phyloP scores from a whole-genome alignment of 2,113 vertebrate species.

The Sylvietta virens region DNA sequence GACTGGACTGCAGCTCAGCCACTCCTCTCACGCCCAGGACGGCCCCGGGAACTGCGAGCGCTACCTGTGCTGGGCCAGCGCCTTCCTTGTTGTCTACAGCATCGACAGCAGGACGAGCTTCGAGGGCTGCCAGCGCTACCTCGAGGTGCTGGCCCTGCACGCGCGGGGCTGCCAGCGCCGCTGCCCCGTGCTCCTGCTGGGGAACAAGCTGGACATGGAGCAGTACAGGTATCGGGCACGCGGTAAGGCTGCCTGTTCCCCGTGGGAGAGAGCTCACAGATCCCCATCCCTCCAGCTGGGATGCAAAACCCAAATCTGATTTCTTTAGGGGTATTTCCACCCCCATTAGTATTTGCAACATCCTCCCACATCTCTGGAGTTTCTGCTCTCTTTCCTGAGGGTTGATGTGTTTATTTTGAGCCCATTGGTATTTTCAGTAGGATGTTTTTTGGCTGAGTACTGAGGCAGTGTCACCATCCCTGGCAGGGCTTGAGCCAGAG shows the following conservation, averaged over 20 bases:
- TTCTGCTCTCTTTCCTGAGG: not conserved
- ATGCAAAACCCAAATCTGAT: not conserved
- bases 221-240: slow-evolving; percentile 77
- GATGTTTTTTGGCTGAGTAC: not conserved
- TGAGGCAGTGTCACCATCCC: not conserved
- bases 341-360: accelerated
- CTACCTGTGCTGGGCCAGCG: slow-evolving; percentile 85
- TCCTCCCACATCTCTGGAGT: not conserved
- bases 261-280: not conserved
- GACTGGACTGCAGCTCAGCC: not conserved
- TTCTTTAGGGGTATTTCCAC: not conserved
- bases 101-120: slow-evolving; percentile 82
- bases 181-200: slow-evolving; percentile 79
- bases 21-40: slow-evolving; percentile 60
- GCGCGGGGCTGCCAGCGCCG: slow-evolving; percentile 67
- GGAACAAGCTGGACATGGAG: slow-evolving; percentile 94
- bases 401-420: not conserved
- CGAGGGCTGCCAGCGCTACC: slow-evolving; percentile 77
- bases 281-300: not conserved
- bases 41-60: slow-evolving; percentile 84
- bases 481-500: not conserved
- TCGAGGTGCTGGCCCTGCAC: slow-evolving; percentile 76
- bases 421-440: not conserved
- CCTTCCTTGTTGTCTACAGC: slow-evolving; percentile 87
- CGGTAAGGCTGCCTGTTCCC: not conserved